phyloP scores from a whole-genome alignment of 2,113 vertebrate species.

The Entelurus aequoreus region DNA sequence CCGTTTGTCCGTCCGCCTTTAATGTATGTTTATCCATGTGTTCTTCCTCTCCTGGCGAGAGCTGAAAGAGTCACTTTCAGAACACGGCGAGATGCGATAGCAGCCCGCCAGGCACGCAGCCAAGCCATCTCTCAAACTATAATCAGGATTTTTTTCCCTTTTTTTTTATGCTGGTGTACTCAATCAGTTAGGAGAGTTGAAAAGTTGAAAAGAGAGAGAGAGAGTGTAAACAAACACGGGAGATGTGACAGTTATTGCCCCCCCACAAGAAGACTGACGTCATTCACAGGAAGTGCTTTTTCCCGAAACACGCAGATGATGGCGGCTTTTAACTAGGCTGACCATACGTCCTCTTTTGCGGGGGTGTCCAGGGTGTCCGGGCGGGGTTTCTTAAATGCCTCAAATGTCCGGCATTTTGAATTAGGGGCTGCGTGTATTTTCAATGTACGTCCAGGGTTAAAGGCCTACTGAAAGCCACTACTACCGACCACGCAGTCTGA shows the following conservation, averaged over 20 bases:
- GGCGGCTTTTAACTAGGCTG: no score
- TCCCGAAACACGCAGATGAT: background rate
- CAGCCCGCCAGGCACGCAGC: background rate
- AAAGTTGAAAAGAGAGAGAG: background rate
- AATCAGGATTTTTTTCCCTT: background rate
- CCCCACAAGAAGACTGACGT: background rate
- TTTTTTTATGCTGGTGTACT: no score
- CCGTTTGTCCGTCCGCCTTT: constrained; percentile 6
- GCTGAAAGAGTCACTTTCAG: constrained; percentile 7
- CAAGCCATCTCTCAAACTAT: background rate
- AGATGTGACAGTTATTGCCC: background rate
- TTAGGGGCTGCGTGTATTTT: no score
- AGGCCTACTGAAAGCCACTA: no score
- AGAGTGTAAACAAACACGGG: background rate
- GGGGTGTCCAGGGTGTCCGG: no score
- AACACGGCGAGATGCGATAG: background rate
- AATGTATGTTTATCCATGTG: constrained; percentile 11
- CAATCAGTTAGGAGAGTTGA: background rate
- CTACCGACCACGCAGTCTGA: no score
- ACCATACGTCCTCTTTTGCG: no score
- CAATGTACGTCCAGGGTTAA: no score
- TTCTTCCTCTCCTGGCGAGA: constrained; percentile 3
- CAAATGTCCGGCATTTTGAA: no score
- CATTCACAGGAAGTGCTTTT: background rate
- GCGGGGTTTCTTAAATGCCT: no score